phyloP scores from a whole-genome alignment of 23 tunicate genomes.

The Halocynthia roretzi region DNA sequence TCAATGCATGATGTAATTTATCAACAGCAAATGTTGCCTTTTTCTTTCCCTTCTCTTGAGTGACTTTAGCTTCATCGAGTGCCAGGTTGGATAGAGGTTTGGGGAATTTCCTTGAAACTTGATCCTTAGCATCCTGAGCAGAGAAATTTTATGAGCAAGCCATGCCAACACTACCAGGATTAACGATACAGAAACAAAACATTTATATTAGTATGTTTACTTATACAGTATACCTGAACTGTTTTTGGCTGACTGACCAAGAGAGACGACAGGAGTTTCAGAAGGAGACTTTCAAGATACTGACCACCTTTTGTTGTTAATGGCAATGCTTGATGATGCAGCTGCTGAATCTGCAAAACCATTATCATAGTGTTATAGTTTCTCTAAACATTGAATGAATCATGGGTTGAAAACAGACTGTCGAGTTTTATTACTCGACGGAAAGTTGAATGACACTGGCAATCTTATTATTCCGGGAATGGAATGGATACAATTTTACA shows the following conservation, averaged over 20 bases:
- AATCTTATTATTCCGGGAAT: too few relatives aligned
- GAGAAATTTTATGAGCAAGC: too few relatives aligned
- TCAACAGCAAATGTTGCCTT: slow-evolving; percentile 68
- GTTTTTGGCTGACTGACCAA: slow-evolving; percentile 25
- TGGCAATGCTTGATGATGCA: slow-evolving; percentile 21
- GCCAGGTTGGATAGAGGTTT: slow-evolving; percentile 69
- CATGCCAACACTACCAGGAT: too few relatives aligned
- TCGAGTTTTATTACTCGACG: background rate
- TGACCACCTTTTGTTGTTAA: slow-evolving; percentile 8
- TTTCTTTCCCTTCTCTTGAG: slow-evolving; percentile 62
- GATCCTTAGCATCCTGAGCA: slow-evolving; percentile 81
- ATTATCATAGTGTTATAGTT: background rate
- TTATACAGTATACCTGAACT: background rate
- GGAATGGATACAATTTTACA: background rate
- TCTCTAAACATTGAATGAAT: background rate
- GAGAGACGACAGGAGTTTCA: slow-evolving; percentile 20
- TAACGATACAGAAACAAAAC: too few relatives aligned
- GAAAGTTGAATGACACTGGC: background rate
- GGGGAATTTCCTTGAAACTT: slow-evolving; percentile 71
- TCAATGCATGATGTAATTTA: slow-evolving; percentile 81
- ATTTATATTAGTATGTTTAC: too few relatives aligned
- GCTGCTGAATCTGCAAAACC: slow-evolving; percentile 17
- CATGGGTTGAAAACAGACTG: background rate
- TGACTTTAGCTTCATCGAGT: slow-evolving; percentile 60
- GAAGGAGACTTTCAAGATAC: slow-evolving; percentile 10